Evolutionary conservation across 1,140 invertebrate genomes (phyloP).

Genomic region (Drosophila lacertosa): DNA sequence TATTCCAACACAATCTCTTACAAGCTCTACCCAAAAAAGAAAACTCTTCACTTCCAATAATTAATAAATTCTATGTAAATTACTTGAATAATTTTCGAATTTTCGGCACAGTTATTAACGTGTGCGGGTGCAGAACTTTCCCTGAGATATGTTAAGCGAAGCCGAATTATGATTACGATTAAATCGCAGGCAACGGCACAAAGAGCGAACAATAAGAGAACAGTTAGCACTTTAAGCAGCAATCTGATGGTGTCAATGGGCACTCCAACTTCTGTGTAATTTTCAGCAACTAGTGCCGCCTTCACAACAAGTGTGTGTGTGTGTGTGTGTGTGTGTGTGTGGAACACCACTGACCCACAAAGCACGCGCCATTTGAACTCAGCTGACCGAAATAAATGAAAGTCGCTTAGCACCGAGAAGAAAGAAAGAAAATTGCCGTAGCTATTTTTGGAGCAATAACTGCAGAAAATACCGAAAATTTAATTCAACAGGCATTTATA

Average conservation of each 20-base stretch:
- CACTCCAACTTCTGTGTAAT: slow-evolving; percentile 25
- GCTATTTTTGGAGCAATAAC: not conserved
- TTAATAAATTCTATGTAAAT: not conserved
- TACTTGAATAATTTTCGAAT: not conserved
- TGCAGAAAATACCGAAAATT: slow-evolving; percentile 33
- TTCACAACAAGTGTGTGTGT: not conserved
- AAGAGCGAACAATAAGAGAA: slow-evolving; percentile 39
- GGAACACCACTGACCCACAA: slow-evolving; percentile 64
- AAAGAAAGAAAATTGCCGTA: slow-evolving; percentile 39
- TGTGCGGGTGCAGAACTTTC: slow-evolving; percentile 49
- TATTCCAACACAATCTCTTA: no score
- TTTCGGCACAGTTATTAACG: not conserved
- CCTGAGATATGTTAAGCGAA: slow-evolving; percentile 56
- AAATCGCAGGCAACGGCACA: slow-evolving; percentile 35
- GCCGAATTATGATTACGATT: slow-evolving; percentile 58
- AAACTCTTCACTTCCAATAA: no score
- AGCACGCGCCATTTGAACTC: slow-evolving; percentile 74
- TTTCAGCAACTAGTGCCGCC: slow-evolving; percentile 17
- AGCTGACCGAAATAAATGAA: slow-evolving; percentile 71
- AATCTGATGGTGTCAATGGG: slow-evolving; percentile 74
- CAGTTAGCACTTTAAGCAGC: slow-evolving; percentile 55
- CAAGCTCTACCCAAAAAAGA: no score
- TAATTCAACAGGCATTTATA: slow-evolving; percentile 45
- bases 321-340: not conserved
- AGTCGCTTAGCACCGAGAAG: slow-evolving; percentile 54